Conservation (phyloP, 2,113 vertebrate species). For the Pipa parva region DNA sequence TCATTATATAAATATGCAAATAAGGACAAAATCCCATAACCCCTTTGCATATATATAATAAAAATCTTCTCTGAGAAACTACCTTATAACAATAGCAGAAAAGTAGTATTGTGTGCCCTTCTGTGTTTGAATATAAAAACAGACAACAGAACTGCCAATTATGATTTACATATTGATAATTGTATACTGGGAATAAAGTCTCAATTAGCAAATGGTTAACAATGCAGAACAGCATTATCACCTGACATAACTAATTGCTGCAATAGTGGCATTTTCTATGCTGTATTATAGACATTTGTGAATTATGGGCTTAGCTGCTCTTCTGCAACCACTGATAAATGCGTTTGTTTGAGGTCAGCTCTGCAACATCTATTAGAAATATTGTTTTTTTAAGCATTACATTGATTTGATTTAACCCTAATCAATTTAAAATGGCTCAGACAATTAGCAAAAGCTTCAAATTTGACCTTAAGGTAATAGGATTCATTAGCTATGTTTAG, state of each 20-base stretch:
- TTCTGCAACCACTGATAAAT: constrained; percentile 80
- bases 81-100: too few relatives aligned
- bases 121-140: too few relatives aligned
- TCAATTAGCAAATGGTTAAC: constrained; percentile 67
- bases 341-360: constrained; percentile 78
- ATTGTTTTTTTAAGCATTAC: constrained; percentile 99
- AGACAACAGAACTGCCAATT: neutral
- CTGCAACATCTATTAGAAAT: constrained; percentile 95
- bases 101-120: too few relatives aligned
- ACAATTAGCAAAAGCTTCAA: constrained; percentile 96
- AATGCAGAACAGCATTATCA: constrained; percentile 72
- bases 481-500: constrained; percentile 97
- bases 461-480: constrained; percentile 99
- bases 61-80: too few relatives aligned
- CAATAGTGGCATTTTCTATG: constrained; percentile 83
- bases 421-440: constrained; percentile 99
- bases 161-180: neutral
- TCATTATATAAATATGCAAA: too few relatives aligned
- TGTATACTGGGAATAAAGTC: constrained; percentile 46
- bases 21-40: too few relatives aligned
- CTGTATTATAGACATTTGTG: constrained; percentile 81
- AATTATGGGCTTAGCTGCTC: constrained; percentile 83
- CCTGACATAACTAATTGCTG: constrained; percentile 85
- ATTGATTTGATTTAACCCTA: constrained; percentile 99
- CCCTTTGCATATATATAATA: too few relatives aligned